These are phyloP conservation scores for Platyrinchus mystaceus DNA, from an alignment of 2,797 vertebrate genomes.

Conservation along the genomic window DNA sequence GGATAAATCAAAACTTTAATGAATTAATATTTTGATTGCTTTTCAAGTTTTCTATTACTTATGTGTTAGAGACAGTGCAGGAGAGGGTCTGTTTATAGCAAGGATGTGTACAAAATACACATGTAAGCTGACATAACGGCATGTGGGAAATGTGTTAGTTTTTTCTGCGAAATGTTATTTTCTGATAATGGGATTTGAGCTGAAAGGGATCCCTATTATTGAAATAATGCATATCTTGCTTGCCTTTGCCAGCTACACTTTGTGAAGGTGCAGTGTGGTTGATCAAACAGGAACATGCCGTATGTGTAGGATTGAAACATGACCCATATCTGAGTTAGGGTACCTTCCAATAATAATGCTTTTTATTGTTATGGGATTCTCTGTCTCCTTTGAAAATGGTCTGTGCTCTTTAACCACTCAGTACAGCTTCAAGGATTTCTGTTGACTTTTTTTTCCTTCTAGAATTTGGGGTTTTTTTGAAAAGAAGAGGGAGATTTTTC, in stretches of 20 bases:
- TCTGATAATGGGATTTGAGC: background rate
- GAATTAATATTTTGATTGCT: background rate
- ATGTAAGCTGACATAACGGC: background rate
- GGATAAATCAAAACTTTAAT: background rate
- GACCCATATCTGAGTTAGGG: background rate
- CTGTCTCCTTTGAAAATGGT: background rate
- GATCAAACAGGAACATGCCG: background rate
- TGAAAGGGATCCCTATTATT: background rate
- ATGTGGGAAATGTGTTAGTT: background rate
- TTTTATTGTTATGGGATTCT: background rate
- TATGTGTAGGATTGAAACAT: rapidly evolving
- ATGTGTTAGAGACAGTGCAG: background rate
- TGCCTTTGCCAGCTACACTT: background rate
- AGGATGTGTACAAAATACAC: background rate
- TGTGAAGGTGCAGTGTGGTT: background rate
- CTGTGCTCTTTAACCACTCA: background rate
- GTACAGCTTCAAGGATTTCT: background rate
- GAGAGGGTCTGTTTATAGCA: background rate
- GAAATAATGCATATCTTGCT: background rate
- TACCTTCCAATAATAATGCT: background rate
- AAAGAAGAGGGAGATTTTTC: background rate
- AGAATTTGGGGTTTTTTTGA: background rate
- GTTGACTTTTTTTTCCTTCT: background rate
- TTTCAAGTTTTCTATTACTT: background rate
- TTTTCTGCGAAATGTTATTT: background rate